Evolutionary conservation across 2,113 vertebrate species (phyloP).

Genomic region (Callipepla squamata): DNA sequence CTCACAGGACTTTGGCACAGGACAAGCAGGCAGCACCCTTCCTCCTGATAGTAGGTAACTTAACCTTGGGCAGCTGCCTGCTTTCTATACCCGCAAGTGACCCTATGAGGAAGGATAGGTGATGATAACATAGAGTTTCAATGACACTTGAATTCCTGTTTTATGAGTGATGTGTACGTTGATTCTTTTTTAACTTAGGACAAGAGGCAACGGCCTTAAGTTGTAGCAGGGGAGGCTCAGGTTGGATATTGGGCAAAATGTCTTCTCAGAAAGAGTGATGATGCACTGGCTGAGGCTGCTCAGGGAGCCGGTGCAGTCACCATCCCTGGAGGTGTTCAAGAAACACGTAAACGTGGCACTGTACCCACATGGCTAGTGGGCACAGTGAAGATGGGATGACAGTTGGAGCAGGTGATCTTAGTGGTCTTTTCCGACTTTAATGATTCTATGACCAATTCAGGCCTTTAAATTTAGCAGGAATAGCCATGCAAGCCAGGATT

Average conservation of each 20-base stretch:
- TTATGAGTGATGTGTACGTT: rapidly evolving
- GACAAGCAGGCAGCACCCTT: background rate
- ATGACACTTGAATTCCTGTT: background rate
- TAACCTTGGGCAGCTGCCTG: background rate
- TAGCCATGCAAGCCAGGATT: background rate
- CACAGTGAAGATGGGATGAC: too few species aligned
- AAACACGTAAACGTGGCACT: too few species aligned
- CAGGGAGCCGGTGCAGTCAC: too few species aligned
- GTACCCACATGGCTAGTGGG: too few species aligned
- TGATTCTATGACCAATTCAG: background rate
- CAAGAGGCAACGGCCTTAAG: too few species aligned
- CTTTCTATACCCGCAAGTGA: background rate
- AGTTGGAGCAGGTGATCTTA: too few species aligned
- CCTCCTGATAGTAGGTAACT: background rate
- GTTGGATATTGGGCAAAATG: too few species aligned
- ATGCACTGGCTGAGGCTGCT: too few species aligned
- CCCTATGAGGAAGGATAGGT: background rate
- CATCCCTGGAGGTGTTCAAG: too few species aligned
- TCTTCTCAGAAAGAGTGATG: too few species aligned
- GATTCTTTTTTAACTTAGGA: background rate
- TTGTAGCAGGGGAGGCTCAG: too few species aligned
- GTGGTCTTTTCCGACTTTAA: too few species aligned
- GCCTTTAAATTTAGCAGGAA: background rate
- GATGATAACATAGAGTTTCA: background rate
- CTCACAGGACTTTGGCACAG: background rate